Conservation (phyloP, 2,888 invertebrate species). For the Lasioglossum lativentre region DNA sequence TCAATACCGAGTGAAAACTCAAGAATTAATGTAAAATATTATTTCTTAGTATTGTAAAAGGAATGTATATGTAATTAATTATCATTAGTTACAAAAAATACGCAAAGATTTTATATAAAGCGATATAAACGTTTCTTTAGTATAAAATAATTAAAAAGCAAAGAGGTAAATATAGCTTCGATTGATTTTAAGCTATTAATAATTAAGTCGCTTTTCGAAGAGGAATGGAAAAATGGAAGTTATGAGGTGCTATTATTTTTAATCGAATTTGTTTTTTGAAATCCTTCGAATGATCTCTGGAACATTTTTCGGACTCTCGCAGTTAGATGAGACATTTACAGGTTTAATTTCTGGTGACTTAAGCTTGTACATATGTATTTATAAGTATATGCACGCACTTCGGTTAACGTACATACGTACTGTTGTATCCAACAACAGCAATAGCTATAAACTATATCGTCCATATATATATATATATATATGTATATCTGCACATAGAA, state of each 20-base stretch:
- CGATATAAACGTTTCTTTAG: neutral
- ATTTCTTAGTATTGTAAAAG: neutral
- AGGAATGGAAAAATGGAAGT: neutral
- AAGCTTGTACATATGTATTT: conserved; percentile 50
- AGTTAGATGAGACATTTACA: conserved; percentile 27
- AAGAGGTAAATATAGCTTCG: neutral
- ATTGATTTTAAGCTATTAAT: neutral
- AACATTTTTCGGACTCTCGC: conserved; percentile 22
- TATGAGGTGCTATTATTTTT: neutral
- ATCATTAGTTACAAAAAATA: neutral
- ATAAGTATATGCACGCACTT: conserved; percentile 50
- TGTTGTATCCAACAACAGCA: conserved; percentile 56
- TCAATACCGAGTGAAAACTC: neutral
- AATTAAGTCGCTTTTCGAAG: neutral
- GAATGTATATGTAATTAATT: neutral
- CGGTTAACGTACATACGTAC: conserved; percentile 30
- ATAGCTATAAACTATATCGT: conserved; percentile 66
- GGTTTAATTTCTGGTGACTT: conserved; percentile 7
- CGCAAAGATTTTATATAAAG: neutral
- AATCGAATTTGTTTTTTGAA: neutral
- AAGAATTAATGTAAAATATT: neutral
- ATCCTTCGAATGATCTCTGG: conserved; percentile 8
- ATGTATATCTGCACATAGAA: conserved; percentile 45
- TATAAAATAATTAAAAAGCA: neutral
- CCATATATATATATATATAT: conserved; percentile 31